Conservation (phyloP, 1,140 invertebrate species). For the Neodiprion lecontei region DNA sequence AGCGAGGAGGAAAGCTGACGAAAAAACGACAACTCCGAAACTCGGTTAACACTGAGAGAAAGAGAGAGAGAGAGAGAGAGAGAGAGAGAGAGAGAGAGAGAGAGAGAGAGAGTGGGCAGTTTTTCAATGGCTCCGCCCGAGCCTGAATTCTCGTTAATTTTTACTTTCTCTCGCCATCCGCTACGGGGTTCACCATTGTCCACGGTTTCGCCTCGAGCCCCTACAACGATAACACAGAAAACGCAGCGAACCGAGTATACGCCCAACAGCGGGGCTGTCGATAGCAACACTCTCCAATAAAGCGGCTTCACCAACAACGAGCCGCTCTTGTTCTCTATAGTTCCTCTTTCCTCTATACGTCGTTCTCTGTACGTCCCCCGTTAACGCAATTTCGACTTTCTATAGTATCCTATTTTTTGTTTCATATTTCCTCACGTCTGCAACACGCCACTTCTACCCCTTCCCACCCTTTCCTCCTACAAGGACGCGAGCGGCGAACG, state of each 20-base stretch:
- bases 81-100: conserved; percentile 20
- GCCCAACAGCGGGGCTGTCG: conserved; percentile 48
- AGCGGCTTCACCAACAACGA: conserved; percentile 45
- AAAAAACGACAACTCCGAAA: conserved; percentile 23
- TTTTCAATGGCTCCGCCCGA: conserved; percentile 59
- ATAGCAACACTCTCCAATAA: conserved; percentile 57
- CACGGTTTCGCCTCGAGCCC: conserved; percentile 47
- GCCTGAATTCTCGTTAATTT: conserved; percentile 62
- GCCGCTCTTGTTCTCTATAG: conserved; percentile 32
- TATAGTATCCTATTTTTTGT: not conserved
- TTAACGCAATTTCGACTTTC: conserved; percentile 47
- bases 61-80: conserved; percentile 20
- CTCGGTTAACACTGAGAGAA: conserved; percentile 27
- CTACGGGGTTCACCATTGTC: conserved; percentile 52
- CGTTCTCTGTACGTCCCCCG: conserved; percentile 18
- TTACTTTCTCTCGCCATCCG: conserved; percentile 59
- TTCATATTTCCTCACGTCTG: not conserved
- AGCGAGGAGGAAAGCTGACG: not conserved
- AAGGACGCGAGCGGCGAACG: not conserved
- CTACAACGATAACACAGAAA: conserved; percentile 58
- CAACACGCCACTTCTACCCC: not conserved
- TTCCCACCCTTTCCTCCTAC: not conserved
- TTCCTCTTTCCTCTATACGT: conserved; percentile 30
- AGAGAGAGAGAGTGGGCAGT: conserved; percentile 43
- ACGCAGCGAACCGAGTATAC: conserved; percentile 53